Evolutionary conservation across 2,888 invertebrate genomes (phyloP).

Genomic region (Macrosoma leucophasiata): DNA sequence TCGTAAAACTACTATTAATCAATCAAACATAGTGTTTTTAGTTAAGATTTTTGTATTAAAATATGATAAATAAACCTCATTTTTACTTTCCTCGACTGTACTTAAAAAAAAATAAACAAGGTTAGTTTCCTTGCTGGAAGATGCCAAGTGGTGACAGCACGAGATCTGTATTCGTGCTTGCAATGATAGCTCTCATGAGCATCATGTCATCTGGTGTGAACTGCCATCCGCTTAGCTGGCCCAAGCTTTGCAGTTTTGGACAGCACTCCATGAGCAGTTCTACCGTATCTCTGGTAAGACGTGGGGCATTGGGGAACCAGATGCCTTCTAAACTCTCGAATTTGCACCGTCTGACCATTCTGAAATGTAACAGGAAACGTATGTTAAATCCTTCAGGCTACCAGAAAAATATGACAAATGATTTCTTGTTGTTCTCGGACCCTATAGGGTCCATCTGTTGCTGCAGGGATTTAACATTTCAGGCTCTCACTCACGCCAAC

Average conservation of each 20-base stretch:
- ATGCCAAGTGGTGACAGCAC: constrained; percentile 78
- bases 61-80: too few relatives aligned
- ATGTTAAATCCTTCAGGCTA: too few relatives aligned
- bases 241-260: constrained; percentile 78
- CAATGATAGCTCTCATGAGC: constrained; percentile 77
- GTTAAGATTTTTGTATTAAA: too few relatives aligned
- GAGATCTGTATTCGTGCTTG: constrained; percentile 79
- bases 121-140: constrained; percentile 52
- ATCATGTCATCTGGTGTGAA: constrained; percentile 80
- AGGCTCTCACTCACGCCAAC: too few relatives aligned
- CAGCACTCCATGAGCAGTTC: constrained; percentile 81
- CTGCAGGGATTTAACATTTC: too few relatives aligned
- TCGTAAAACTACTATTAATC: too few relatives aligned
- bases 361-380: constrained; percentile 46
- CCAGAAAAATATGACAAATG: too few relatives aligned
- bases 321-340: constrained; percentile 79
- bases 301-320: constrained; percentile 81
- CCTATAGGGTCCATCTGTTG: too few relatives aligned
- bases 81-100: constrained; percentile 5
- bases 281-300: constrained; percentile 77
- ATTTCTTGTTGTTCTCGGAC: too few relatives aligned
- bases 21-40: too few relatives aligned
- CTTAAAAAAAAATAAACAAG: constrained; percentile 1
- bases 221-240: constrained; percentile 81
- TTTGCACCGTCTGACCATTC: constrained; percentile 79